Evolutionary conservation across 2,888 invertebrate genomes (phyloP).

Genomic region (Cerceris rybyensis): DNA sequence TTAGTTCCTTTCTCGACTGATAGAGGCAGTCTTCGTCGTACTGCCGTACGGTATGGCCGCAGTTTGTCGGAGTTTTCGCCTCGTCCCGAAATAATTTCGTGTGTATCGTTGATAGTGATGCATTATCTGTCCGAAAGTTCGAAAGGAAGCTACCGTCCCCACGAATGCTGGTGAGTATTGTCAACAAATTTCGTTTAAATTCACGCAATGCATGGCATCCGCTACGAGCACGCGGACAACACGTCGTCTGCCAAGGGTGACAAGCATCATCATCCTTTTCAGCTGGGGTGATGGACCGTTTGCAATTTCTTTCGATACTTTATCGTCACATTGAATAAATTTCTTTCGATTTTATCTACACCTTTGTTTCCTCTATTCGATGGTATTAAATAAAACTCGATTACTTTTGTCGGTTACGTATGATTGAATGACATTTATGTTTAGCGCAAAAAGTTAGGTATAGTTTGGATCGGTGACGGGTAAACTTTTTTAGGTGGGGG

Average conservation of each 20-base stretch:
- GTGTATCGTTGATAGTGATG: constrained; percentile 62
- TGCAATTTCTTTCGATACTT: constrained; percentile 3
- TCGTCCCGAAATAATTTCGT: constrained; percentile 65
- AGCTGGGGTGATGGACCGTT: constrained; percentile 46
- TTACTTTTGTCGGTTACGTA: no score
- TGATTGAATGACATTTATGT: neutral
- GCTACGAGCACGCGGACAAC: constrained; percentile 67
- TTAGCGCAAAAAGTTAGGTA: neutral
- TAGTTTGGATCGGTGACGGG: no score
- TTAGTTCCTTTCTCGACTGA: constrained; percentile 74
- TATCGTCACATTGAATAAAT: constrained; percentile 7
- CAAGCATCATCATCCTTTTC: constrained; percentile 61
- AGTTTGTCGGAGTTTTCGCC: constrained; percentile 67
- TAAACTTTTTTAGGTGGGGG: no score
- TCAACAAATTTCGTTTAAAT: constrained; percentile 14
- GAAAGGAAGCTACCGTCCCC: constrained; percentile 27
- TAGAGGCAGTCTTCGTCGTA: constrained; percentile 78
- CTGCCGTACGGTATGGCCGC: constrained; percentile 77
- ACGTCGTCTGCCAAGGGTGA: constrained; percentile 75
- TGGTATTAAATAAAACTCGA: no score
- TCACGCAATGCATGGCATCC: constrained; percentile 5
- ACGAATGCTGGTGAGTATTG: constrained; percentile 55
- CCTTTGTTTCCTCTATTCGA: no score
- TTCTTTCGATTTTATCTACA: constrained; percentile 2
- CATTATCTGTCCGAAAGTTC: constrained; percentile 37